Percentiles rank a stretch among this genome's conserved stretches.
Conservation (phyloP, 1,140 invertebrate species). For the Wiebesia pumilae region DNA sequence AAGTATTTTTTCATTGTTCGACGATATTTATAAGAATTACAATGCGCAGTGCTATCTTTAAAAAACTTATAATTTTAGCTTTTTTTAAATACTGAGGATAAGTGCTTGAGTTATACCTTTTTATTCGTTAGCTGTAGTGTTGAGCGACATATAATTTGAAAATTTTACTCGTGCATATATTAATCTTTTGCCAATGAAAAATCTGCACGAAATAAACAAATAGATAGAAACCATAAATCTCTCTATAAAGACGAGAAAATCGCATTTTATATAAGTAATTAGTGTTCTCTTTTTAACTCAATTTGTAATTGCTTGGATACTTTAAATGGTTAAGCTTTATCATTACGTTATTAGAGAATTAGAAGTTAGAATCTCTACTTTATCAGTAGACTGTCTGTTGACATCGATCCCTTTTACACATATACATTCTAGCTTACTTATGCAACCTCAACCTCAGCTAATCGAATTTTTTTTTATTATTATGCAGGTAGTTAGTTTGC, state of each 20-base stretch:
- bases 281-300: too few relatives aligned
- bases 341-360: not conserved
- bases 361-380: not conserved
- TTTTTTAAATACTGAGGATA: too few relatives aligned
- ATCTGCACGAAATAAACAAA: not conserved
- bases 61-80: too few relatives aligned
- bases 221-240: not conserved
- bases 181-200: too few relatives aligned
- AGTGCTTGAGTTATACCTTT: too few relatives aligned
- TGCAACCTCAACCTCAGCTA: not conserved
- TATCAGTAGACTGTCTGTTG: not conserved
- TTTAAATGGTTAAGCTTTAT: not conserved
- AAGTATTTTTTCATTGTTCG: too few relatives aligned
- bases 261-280: not conserved
- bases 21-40: too few relatives aligned
- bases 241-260: not conserved
- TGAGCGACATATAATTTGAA: not conserved
- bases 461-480: not conserved
- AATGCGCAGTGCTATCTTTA: too few relatives aligned
- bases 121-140: not conserved
- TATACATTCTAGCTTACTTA: not conserved
- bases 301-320: too few relatives aligned
- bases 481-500: not conserved
- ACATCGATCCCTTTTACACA: not conserved
- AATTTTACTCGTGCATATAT: not conserved